Evolutionary conservation across 2,113 vertebrate genomes (phyloP), one percentile per base, ranked within the genome.

Genomic region (Panurus biarmicus): DNA sequence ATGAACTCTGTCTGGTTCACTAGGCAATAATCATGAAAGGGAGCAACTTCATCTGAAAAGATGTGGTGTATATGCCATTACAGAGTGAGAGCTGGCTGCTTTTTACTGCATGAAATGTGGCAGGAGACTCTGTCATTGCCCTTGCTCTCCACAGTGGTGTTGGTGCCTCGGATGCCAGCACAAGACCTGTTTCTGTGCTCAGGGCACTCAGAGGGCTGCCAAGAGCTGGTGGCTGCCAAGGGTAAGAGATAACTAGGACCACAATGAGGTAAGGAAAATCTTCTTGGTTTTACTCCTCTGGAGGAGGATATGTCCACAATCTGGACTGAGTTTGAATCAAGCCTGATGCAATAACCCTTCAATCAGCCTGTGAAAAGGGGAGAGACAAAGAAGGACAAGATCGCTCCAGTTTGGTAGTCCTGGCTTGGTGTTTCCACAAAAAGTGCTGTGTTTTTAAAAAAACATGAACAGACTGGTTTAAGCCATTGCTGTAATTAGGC

Each of bases 201-300:
- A 1, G 45, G 45, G n/a, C 67, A 65, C 45, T 45, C 0, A 1
- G 42, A 72, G 13, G 57, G 42, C 74, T 95, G 90, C 92, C 92
- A 96, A 82, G 85, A 87, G 44, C 54, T 64, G 57, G 42, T 57
- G 85, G 5, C 36, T 96, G 87, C 87, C 85, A 87, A 87, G 74
- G 40, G 19, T 64, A 85, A 82, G 60, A 72, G 95, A 90, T 90
- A 92, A 74, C 56, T 47, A 77, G 87, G 72, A 87, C 83, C 20
- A 21, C 33, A 90, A 36, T 93, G 90, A 90, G 67, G 85, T 85
- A 96, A 95, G 71, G 40, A 88, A 95, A 93, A 73, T 23, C 50
- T 94, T 79, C 74, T 92, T 86, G 82, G 67, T 95, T 94, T 94
- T 77, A 40, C 56, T 82, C 47, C 35, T 93, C 36, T 40, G 58